These are phyloP conservation scores for Lophotis ruficrista DNA, from an alignment of 2,113 vertebrate species.

Conservation along the genomic window DNA sequence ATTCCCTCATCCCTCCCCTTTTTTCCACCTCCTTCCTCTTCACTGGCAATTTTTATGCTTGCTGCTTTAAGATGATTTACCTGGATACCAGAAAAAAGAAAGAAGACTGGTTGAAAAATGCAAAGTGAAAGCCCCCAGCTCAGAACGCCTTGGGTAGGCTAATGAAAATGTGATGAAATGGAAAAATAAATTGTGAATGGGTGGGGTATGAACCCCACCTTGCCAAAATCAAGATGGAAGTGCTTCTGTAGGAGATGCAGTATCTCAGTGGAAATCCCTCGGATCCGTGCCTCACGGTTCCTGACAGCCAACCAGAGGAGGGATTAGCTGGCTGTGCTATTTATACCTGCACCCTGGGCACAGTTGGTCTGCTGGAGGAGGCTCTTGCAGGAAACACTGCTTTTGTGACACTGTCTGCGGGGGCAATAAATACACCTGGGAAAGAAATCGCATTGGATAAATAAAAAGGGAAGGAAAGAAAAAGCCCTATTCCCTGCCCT, in stretches of 20 bases:
- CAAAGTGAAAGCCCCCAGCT: neutral
- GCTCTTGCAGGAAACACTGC: neutral
- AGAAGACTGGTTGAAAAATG: neutral
- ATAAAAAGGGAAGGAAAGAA: constrained; percentile 33
- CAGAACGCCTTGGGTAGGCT: neutral
- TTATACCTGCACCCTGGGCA: neutral
- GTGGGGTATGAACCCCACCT: neutral
- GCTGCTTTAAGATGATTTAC: neutral
- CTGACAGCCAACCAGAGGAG: neutral
- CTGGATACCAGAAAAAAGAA: neutral
- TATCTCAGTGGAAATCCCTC: neutral
- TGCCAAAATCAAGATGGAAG: neutral
- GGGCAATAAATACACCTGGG: neutral
- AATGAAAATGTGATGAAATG: neutral
- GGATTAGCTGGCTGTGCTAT: neutral
- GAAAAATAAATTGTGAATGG: neutral
- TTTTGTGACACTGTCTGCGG: neutral
- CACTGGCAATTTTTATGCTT: neutral
- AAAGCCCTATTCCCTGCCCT: neutral
- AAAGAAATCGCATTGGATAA: neutral
- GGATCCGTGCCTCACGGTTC: neutral
- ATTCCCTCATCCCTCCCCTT: neutral
- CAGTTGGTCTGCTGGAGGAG: neutral
- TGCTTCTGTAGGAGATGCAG: neutral
- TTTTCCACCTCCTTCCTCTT: neutral